Conservation (phyloP, 2,888 invertebrate genomes). For the Amphipoea oculea region DNA sequence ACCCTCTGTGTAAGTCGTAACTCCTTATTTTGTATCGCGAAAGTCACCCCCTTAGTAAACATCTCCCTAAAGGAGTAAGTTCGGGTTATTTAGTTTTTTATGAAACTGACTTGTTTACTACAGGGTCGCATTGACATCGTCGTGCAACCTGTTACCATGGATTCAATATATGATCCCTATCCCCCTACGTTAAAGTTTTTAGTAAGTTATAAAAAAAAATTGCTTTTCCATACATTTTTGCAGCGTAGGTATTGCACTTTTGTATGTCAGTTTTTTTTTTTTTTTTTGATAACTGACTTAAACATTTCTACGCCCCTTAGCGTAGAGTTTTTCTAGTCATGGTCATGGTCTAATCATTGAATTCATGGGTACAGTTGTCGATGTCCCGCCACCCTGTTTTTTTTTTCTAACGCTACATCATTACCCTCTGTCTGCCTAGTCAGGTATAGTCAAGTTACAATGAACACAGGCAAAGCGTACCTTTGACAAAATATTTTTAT, state of each 20-base stretch:
- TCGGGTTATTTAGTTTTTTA: constrained; percentile 18
- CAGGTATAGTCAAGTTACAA: constrained; percentile 35
- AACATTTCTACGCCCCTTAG: neutral
- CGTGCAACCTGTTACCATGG: neutral
- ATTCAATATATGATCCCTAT: neutral
- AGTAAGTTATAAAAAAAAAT: neutral
- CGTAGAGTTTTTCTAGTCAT: too few relatives aligned
- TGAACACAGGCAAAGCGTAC: constrained; percentile 9
- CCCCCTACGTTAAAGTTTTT: neutral
- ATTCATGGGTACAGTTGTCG: too few relatives aligned
- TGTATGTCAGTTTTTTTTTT: neutral
- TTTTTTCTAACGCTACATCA: constrained; percentile 4
- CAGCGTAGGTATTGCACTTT: too few relatives aligned
- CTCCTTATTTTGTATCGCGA: constrained; percentile 8
- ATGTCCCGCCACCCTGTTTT: neutral
- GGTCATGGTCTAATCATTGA: neutral
- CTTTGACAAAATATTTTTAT: constrained; percentile 24
- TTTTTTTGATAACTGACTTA: neutral
- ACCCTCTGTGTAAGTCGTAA: neutral
- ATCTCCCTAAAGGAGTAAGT: neutral
- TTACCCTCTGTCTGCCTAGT: constrained; percentile 9
- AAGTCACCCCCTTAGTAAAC: neutral
- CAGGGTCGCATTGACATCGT: neutral
- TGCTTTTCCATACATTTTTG: too few relatives aligned
- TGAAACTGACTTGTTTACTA: constrained; percentile 19